These are phyloP conservation scores for Cavia aperea DNA, from an alignment of 2,113 vertebrate genomes.

Conservation along the genomic window DNA sequence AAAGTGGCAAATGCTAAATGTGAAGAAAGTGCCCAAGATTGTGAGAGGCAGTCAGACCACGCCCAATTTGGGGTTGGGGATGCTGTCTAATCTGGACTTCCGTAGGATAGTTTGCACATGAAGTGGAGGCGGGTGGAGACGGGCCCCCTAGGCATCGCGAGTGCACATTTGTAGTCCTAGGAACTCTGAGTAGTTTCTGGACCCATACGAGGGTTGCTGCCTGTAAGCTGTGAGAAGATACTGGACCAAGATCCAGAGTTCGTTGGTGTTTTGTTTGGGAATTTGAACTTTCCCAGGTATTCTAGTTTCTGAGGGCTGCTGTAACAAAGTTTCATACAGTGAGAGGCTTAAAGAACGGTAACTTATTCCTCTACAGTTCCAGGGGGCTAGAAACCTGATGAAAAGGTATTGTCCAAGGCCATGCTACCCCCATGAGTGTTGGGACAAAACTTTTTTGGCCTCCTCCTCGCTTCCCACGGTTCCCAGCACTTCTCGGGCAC, in stretches of 20 bases:
- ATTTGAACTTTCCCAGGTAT: background rate
- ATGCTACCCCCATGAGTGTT: background rate
- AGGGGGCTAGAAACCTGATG: background rate
- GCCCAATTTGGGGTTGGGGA: background rate
- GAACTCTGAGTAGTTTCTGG: background rate
- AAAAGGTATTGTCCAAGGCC: background rate
- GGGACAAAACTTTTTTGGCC: background rate
- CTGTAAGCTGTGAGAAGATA: background rate
- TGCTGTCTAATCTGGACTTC: background rate
- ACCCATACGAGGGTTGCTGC: accelerated
- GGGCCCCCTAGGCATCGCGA: accelerated
- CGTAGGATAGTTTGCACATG: too few relatives aligned
- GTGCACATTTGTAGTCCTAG: background rate
- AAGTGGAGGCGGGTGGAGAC: background rate
- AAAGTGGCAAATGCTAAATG: background rate
- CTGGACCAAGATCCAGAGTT: accelerated
- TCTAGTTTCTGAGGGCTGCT: background rate
- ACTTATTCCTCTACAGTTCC: background rate
- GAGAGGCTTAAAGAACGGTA: background rate
- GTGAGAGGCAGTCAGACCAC: background rate
- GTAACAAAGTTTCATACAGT: background rate
- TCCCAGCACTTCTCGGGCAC: too few relatives aligned
- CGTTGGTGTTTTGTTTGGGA: background rate
- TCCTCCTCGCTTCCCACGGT: background rate
- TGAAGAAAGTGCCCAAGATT: background rate